Base-by-base conservation (phyloP, 2,888 invertebrate genomes). In the Eupithecia tripunctaria region DNA sequence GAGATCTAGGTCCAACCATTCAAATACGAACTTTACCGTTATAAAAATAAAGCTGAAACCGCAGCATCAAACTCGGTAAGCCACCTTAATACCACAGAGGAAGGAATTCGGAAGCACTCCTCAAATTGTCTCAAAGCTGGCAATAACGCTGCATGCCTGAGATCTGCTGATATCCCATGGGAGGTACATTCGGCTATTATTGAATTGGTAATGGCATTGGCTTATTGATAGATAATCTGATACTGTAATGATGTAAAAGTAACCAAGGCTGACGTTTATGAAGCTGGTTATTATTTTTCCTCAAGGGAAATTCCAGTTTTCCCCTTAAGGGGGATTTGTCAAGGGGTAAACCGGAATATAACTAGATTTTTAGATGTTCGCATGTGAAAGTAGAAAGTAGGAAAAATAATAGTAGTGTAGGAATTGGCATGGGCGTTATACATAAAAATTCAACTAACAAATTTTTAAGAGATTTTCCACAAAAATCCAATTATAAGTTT, bases 81-180 rank as follows among this genome's bases (percentile, higher is more conserved):
- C 56, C 56, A 25, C 56, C 25, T 51, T 25, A 51, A 56, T 56
- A 25, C 56, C 56, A 56, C 25, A 56, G 14, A 56, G 12, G 14
- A 5, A 25, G 25, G 21, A 25, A 56, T 25, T 56, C 21, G 56
- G 56, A 56, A 70, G 29, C 56, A 65, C 70, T 71, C 47, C 32
- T 18, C 43, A 32, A 32, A 67, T 70, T 70, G 56, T 56, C 25
- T 38, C 38, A 29, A 66, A 70, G 41, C 32, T 29, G 43, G 41
- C 63, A 51, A 70, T 41, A 63, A 41, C 5, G 21, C 27, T 12
- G 27, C 56, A 0, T 21, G 62, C 62, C 7, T 29, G 29, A 3
- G n/a, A 25, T 56, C 56, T 56, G 56, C 25, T 56, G 56, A 25
- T 25, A 56, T 56, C 25, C 41, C 29, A 5, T 32, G 51, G 38